Percentiles rank a stretch among this genome's conserved stretches.
Evolutionary conservation across 2,888 invertebrate genomes (phyloP).

Genomic region (Drosophila infuscata): DNA sequence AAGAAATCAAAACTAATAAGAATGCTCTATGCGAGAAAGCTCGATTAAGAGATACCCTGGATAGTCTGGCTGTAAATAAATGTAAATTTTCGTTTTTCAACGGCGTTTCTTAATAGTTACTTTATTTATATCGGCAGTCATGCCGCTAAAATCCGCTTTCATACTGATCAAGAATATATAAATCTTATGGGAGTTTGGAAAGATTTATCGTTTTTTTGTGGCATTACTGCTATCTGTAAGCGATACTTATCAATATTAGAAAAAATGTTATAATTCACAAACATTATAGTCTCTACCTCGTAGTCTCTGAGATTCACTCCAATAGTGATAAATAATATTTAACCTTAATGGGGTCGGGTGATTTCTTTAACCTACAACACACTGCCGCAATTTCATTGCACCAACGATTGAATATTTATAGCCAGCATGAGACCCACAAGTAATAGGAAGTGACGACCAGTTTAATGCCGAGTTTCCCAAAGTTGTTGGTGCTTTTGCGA

Average conservation of each 20-base stretch:
- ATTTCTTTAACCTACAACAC: background rate
- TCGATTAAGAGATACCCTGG: background rate
- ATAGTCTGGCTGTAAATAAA: background rate
- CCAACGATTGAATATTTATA: constrained; percentile 70
- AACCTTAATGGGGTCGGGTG: background rate
- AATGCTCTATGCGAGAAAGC: background rate
- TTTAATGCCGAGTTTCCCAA: constrained; percentile 16
- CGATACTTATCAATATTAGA: too few species aligned
- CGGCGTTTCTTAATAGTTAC: background rate
- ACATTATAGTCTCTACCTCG: too few species aligned
- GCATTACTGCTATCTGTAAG: too few species aligned
- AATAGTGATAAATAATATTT: too few species aligned
- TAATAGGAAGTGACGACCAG: constrained; percentile 29
- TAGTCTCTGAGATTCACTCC: too few species aligned
- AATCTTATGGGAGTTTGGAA: background rate
- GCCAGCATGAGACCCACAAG: constrained; percentile 39
- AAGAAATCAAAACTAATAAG: constrained; percentile 23
- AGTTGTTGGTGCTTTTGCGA: constrained; percentile 29
- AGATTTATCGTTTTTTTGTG: too few species aligned
- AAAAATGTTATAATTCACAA: too few species aligned
- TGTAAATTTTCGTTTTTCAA: background rate
- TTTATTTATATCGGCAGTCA: background rate
- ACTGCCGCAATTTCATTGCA: background rate
- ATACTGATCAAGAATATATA: background rate
- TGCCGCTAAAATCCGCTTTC: background rate